phyloP scores from a whole-genome alignment of 2,113 vertebrate species.

The Jaculus jaculus region DNA sequence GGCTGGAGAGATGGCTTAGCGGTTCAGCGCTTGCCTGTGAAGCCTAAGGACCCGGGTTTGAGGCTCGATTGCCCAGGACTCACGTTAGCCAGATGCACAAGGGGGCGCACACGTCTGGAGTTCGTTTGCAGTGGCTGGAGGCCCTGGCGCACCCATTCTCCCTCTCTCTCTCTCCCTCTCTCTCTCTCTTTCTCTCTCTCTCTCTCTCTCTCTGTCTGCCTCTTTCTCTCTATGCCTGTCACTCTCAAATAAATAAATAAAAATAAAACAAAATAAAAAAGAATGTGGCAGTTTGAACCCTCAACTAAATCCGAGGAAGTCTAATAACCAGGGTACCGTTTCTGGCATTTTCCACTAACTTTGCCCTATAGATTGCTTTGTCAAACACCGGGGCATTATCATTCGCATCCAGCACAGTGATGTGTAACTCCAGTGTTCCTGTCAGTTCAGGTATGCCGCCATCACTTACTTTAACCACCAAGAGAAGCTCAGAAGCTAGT shows the following conservation, averaged over 20 bases:
- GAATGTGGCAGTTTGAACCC: slow-evolving; percentile 76
- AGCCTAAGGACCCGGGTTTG: too few relatives aligned
- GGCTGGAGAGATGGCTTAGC: too few relatives aligned
- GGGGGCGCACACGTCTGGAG: too few relatives aligned
- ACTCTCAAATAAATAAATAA: slow-evolving; percentile 76
- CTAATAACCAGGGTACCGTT: slow-evolving; percentile 81
- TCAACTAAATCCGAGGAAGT: slow-evolving; percentile 84
- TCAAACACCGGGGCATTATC: slow-evolving; percentile 90
- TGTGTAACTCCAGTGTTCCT: slow-evolving; percentile 66
- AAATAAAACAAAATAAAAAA: slow-evolving; percentile 74
- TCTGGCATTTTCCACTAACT: slow-evolving; percentile 82
- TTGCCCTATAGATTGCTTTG: slow-evolving; percentile 78
- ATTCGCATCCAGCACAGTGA: slow-evolving; percentile 87
- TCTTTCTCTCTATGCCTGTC: too few relatives aligned
- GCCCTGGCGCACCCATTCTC: too few relatives aligned
- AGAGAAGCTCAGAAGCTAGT: slow-evolving; percentile 37
- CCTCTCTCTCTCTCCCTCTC: too few relatives aligned
- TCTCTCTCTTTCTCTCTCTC: too few relatives aligned
- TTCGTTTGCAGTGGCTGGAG: too few relatives aligned
- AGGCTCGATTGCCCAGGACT: too few relatives aligned
- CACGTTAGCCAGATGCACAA: too few relatives aligned
- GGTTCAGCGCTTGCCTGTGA: too few relatives aligned
- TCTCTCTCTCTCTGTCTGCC: too few relatives aligned
- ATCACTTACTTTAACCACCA: slow-evolving; percentile 76
- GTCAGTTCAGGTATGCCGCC: slow-evolving; percentile 78